These are phyloP conservation scores for Mimachlamys varia DNA, from an alignment of 2,888 invertebrate genomes.

Conservation along the genomic window DNA sequence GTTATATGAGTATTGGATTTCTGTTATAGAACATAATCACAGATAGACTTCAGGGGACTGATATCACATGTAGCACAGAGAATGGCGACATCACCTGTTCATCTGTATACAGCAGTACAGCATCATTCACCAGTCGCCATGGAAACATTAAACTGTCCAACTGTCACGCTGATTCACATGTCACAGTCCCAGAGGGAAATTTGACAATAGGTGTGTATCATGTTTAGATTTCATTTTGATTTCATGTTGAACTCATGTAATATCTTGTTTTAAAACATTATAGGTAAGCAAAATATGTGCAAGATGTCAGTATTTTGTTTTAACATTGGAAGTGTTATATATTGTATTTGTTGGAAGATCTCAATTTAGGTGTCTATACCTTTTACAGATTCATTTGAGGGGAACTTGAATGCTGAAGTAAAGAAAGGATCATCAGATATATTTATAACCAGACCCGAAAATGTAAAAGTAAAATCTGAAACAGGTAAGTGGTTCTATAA, in stretches of 20 bases:
- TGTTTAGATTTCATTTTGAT: not conserved
- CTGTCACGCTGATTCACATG: not conserved
- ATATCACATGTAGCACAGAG: not conserved
- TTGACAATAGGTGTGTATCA: not conserved
- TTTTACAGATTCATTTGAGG: not conserved
- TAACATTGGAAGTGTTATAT: too few species aligned
- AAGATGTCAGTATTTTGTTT: too few species aligned
- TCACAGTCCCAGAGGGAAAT: not conserved
- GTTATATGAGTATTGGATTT: not conserved
- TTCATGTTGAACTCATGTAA: not conserved
- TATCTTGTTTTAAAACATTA: too few species aligned
- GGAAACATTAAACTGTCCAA: not conserved
- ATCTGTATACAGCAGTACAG: not conserved
- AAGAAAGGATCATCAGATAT: not conserved
- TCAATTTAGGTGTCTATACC: too few species aligned
- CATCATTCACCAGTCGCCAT: not conserved
- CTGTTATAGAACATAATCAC: not conserved
- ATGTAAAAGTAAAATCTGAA: not conserved
- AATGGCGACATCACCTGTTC: not conserved
- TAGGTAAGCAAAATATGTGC: too few species aligned
- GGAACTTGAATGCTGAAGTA: not conserved
- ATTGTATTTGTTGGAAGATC: too few species aligned
- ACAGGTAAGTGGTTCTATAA: not conserved
- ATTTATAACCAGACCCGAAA: not conserved
- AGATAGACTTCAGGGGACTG: conserved; percentile 11